phyloP scores from a whole-genome alignment of 2,797 vertebrate species.

The Knipowitschia caucasica region DNA sequence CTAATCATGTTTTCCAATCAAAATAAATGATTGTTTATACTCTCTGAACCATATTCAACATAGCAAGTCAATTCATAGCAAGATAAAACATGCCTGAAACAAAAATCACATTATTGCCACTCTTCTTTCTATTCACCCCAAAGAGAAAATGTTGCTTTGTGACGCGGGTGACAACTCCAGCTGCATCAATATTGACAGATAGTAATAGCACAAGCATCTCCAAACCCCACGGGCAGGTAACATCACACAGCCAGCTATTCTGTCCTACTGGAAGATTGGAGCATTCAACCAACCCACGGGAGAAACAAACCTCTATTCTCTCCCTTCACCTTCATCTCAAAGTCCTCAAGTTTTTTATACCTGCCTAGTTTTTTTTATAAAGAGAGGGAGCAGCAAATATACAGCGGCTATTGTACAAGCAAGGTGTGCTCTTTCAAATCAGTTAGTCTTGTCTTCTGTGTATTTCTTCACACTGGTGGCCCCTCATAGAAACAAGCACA shows the following conservation, averaged over 20 bases:
- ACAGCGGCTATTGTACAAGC: constrained; percentile 14
- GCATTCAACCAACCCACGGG: neutral
- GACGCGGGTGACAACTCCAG: neutral
- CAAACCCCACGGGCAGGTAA: constrained; percentile 5
- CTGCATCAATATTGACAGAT: neutral
- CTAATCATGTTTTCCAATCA: no score
- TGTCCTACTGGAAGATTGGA: neutral
- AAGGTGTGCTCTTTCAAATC: constrained; percentile 14
- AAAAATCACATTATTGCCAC: neutral
- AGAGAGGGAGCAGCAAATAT: constrained; percentile 16
- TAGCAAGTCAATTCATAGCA: neutral
- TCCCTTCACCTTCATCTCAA: constrained; percentile 1
- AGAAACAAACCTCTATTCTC: neutral
- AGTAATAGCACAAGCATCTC: neutral
- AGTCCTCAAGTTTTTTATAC: constrained; percentile 21
- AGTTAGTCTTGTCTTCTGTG: constrained; percentile 28
- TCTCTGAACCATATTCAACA: neutral
- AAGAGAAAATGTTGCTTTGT: neutral
- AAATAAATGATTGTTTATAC: no score
- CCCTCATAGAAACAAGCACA: constrained; percentile 16
- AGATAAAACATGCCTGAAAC: neutral
- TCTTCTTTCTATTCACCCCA: neutral
- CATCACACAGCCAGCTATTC: neutral
- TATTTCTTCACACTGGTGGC: constrained; percentile 20
- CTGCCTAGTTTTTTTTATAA: constrained; percentile 3